Conservation (phyloP, 2,113 vertebrate species). For the Strigops habroptila region DNA sequence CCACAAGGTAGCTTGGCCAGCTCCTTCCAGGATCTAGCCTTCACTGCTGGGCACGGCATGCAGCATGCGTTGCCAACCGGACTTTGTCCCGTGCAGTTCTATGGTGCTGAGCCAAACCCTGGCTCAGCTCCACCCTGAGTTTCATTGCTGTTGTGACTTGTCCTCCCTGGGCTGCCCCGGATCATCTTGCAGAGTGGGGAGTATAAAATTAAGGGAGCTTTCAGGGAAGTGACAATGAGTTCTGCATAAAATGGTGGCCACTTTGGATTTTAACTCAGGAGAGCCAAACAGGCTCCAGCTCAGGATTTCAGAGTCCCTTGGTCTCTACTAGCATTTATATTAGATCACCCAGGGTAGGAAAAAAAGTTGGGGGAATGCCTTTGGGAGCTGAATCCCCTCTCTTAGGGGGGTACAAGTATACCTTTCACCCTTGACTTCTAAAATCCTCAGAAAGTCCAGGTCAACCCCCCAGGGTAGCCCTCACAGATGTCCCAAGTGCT, state of each 20-base stretch:
- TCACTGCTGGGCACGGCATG: fast-evolving
- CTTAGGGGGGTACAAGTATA: background rate
- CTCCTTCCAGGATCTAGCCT: background rate
- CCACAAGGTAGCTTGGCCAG: background rate
- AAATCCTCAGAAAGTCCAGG: background rate
- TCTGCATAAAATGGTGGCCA: background rate
- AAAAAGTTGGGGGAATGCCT: background rate
- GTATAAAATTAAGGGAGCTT: background rate
- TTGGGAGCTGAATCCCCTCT: background rate
- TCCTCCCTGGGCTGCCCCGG: background rate
- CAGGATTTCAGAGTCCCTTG: background rate
- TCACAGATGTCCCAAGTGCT: fast-evolving
- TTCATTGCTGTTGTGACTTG: background rate
- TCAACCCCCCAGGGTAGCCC: background rate
- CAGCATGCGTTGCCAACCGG: background rate
- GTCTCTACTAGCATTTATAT: background rate
- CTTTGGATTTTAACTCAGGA: background rate
- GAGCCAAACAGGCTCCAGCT: background rate
- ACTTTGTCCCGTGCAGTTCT: background rate
- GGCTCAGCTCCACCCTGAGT: constrained; percentile 6
- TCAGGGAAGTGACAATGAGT: background rate
- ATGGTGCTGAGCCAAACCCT: background rate
- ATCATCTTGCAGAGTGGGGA: background rate
- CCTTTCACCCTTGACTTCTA: background rate
- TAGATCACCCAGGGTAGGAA: background rate